Conservation (phyloP, 2,113 vertebrate species). For the Oxyruncus cristatus region DNA sequence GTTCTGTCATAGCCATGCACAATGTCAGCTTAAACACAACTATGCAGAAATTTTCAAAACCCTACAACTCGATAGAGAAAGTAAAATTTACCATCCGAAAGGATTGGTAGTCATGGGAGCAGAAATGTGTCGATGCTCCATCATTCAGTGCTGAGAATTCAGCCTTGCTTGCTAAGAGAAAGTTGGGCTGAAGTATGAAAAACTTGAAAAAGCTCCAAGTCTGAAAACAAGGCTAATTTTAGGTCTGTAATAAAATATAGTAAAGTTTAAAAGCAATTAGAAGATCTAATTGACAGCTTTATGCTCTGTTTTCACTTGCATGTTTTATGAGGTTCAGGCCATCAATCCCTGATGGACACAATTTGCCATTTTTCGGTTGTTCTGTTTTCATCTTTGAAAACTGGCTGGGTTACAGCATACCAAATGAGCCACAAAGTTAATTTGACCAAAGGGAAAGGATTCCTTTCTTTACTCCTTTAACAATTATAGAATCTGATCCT, state of each 20-base stretch:
- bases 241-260: slow-evolving; percentile 25
- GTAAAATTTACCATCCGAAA: not conserved
- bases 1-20: not conserved
- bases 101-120: not conserved
- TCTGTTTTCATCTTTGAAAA: slow-evolving; percentile 1
- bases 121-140: not conserved
- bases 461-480: not conserved
- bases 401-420: not conserved
- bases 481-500: not conserved
- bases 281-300: slow-evolving; percentile 38
- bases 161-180: not conserved
- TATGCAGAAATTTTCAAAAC: not conserved
- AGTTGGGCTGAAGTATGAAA: not conserved
- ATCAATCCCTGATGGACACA: not conserved
- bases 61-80: not conserved
- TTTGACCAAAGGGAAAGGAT: not conserved
- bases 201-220: not conserved
- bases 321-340: not conserved
- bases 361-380: not conserved
- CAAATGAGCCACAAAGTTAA: not conserved
- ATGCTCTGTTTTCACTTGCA: slow-evolving; percentile 13
- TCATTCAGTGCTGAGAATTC: not conserved
- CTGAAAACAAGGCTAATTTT: slow-evolving; percentile 43
- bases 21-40: not conserved
- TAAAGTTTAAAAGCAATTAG: slow-evolving; percentile 36